Conservation (phyloP, 1,140 invertebrate genomes). For the Drosophila ambigua region DNA sequence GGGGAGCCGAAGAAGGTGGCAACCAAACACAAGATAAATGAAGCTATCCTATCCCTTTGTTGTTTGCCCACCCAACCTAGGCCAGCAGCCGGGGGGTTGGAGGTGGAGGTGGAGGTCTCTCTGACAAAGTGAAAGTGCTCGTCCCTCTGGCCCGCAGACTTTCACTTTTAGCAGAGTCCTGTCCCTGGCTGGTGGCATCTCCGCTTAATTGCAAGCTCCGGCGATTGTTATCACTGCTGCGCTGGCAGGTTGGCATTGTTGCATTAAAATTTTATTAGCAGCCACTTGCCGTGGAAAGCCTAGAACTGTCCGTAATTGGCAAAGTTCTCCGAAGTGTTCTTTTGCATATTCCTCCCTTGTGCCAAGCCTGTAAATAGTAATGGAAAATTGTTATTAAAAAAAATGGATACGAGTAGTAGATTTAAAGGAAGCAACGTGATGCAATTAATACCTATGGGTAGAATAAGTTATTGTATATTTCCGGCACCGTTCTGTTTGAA, state of each 20-base stretch:
- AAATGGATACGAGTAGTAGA: no score
- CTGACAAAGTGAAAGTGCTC: conserved; percentile 31
- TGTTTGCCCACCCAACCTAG: conserved; percentile 38
- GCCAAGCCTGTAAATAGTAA: no score
- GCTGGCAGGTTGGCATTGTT: conserved; percentile 13
- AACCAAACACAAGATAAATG: conserved; percentile 38
- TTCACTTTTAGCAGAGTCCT: conserved; percentile 25
- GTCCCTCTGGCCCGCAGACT: conserved; percentile 20
- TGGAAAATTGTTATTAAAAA: no score
- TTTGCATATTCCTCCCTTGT: no score
- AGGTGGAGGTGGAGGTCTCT: not conserved
- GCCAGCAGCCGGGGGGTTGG: not conserved
- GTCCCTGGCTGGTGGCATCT: not conserved
- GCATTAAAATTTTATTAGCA: conserved; percentile 49
- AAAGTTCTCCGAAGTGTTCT: no score
- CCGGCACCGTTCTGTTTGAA: no score
- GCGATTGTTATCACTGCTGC: conserved; percentile 29
- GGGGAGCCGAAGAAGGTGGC: not conserved
- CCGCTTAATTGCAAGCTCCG: conserved; percentile 34
- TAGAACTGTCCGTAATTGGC: no score
- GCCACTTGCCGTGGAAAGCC: conserved; percentile 1
- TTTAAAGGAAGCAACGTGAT: no score
- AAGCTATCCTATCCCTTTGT: conserved; percentile 36
- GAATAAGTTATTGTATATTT: no score
- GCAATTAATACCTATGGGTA: no score